A percentile compares a stretch with the other conserved stretches of the same genome.
Conservation (phyloP, 2,797 vertebrate genomes). For the Enteromius paludinosus region DNA sequence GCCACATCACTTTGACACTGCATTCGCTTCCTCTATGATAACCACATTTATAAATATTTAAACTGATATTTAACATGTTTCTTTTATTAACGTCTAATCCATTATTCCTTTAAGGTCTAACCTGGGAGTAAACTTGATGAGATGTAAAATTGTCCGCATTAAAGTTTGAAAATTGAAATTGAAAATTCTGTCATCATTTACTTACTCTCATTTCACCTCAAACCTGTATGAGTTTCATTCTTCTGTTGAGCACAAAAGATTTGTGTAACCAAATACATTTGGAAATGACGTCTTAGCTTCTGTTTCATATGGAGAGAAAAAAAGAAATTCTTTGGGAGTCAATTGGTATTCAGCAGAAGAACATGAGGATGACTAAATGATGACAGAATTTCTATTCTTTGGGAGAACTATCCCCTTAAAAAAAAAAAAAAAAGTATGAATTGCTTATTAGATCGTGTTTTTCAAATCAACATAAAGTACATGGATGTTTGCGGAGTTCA, state of each 20-base stretch:
- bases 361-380: no score
- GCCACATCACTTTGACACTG: not conserved
- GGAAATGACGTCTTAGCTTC: no score
- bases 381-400: no score
- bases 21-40: constrained; percentile 25
- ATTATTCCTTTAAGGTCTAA: no score
- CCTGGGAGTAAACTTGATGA: not conserved
- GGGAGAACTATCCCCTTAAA: no score
- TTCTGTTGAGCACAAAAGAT: not conserved
- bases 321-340: no score
- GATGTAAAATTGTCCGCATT: not conserved
- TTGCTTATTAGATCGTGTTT: no score
- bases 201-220: not conserved
- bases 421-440: no score
- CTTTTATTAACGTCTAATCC: not conserved
- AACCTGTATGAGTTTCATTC: not conserved
- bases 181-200: not conserved
- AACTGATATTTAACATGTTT: constrained; percentile 23
- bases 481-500: not conserved
- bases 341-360: no score
- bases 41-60: constrained; percentile 26
- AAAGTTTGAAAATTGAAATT: not conserved
- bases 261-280: not conserved
- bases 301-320: no score
- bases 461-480: not conserved